Conservation (phyloP, 2,888 invertebrate species). For the Rosalia funebris region DNA sequence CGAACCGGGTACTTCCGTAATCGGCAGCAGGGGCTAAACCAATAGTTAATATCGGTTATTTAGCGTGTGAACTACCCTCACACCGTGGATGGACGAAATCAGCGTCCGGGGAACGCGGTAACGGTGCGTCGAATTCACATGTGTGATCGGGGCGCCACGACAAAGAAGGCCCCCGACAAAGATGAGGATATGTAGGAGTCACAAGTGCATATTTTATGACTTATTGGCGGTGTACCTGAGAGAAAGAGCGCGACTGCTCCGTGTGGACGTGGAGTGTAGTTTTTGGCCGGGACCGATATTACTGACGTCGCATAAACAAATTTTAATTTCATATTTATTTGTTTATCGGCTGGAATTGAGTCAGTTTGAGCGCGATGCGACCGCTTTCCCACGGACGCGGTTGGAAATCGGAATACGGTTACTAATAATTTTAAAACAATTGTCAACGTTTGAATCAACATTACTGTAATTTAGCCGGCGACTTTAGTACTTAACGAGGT, state of each 20-base stretch:
- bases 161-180: constrained; percentile 41
- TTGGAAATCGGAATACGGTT: neutral
- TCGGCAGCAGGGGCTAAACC: constrained; percentile 32
- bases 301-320: neutral
- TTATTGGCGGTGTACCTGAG: constrained; percentile 52
- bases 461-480: constrained; percentile 9
- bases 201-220: constrained; percentile 57
- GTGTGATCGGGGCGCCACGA: constrained; percentile 43
- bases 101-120: constrained; percentile 32
- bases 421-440: constrained; percentile 11
- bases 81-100: constrained; percentile 36
- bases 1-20: constrained; percentile 40
- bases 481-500: constrained; percentile 7
- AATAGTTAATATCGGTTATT: constrained; percentile 42
- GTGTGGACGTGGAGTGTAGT: constrained; percentile 8
- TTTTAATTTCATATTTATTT: constrained; percentile 18
- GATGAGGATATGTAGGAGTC: constrained; percentile 44
- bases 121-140: constrained; percentile 41
- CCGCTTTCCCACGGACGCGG: constrained; percentile 10
- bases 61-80: constrained; percentile 41
- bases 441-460: constrained; percentile 7
- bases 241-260: constrained; percentile 18
- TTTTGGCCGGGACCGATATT: constrained; percentile 15
- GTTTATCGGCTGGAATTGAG: constrained; percentile 7
- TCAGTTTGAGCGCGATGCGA: neutral